Conservation (phyloP, 1,140 invertebrate genomes). For the Drosophila tropicalis region DNA sequence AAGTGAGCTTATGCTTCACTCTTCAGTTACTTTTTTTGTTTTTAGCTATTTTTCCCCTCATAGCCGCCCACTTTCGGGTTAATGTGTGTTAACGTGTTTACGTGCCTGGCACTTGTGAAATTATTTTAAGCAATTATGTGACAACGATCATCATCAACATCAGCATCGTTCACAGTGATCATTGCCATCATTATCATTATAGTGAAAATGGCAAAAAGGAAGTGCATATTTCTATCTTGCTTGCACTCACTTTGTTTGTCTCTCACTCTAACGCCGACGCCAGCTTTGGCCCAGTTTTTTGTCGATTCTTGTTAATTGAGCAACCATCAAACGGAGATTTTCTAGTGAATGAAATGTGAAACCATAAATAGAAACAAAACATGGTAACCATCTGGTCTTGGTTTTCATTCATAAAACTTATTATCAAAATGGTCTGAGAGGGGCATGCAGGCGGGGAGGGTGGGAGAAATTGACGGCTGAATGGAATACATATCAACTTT, state of each 20-base stretch:
- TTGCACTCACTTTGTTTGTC: neutral
- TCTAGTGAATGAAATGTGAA: constrained; percentile 78
- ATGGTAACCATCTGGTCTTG: constrained; percentile 43
- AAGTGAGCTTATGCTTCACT: constrained; percentile 3
- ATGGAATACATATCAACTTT: constrained; percentile 34
- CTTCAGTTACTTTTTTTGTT: neutral
- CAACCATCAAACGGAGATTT: constrained; percentile 52
- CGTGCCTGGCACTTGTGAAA: constrained; percentile 42
- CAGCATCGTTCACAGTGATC: constrained; percentile 2
- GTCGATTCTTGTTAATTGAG: constrained; percentile 73
- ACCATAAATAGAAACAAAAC: constrained; percentile 61
- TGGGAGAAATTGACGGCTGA: neutral
- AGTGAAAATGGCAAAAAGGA: constrained; percentile 48
- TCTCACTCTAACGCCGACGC: constrained; percentile 26
- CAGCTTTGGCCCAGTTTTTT: constrained; percentile 33
- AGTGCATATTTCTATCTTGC: constrained; percentile 29
- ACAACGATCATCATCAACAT: constrained; percentile 5
- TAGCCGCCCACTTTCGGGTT: constrained; percentile 20
- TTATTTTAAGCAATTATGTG: constrained; percentile 32
- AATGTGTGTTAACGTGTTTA: constrained; percentile 51
- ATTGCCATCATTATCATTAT: constrained; percentile 23
- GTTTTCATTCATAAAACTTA: constrained; percentile 77
- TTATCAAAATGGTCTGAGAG: constrained; percentile 4
- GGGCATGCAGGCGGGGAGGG: neutral
- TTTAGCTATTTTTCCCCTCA: neutral